Evolutionary conservation across 2,113 vertebrate genomes (phyloP).

Genomic region (human (Homo sapiens)): GRCh38 chr2:233107501-233108000

Average conservation of each 20-base stretch:
- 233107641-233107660: background rate
- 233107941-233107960: background rate
- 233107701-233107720: background rate
- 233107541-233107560: background rate
- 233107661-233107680: background rate
- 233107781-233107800: rapidly evolving
- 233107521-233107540: background rate
- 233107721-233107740: background rate
- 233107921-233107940: background rate
- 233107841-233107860: background rate
- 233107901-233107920: background rate
- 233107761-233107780: background rate
- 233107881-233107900: background rate
- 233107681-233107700: background rate
- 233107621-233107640: background rate
- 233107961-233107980: background rate
- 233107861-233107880: background rate
- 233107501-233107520: background rate
- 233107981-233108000: background rate
- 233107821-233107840: background rate
- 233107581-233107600: background rate
- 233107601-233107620: background rate
- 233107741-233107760: background rate
- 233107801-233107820: background rate
- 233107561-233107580: background rate